These are phyloP conservation scores for Indicator indicator DNA, from an alignment of 2,113 vertebrate species.

Conservation along the genomic window DNA sequence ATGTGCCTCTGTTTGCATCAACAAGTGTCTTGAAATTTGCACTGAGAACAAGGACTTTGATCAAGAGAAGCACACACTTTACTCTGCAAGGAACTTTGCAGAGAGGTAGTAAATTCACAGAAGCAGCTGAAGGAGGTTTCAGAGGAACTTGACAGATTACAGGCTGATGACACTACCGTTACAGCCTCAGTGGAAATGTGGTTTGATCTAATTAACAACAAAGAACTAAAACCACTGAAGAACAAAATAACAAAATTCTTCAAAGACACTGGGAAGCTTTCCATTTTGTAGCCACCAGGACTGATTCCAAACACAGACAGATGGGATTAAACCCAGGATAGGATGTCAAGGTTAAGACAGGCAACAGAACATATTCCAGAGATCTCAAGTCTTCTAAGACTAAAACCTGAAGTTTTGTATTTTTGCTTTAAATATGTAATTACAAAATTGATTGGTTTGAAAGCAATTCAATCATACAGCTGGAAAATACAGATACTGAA, in stretches of 20 bases:
- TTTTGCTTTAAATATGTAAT: not conserved
- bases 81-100: constrained; percentile 60
- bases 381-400: not conserved
- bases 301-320: not conserved
- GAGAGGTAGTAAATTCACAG: constrained; percentile 56
- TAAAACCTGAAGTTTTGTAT: not conserved
- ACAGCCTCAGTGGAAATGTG: constrained; percentile 52
- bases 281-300: constrained; percentile 38
- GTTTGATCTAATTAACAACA: constrained; percentile 71
- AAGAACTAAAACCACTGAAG: constrained; percentile 58
- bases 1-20: not conserved
- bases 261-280: constrained; percentile 49
- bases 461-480: constrained; percentile 1
- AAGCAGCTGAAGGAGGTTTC: constrained; percentile 61
- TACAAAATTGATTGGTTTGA: not conserved
- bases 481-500: constrained; percentile 46
- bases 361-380: not conserved
- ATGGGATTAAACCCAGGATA: constrained; percentile 17
- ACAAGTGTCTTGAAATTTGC: constrained; percentile 52
- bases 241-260: constrained; percentile 67
- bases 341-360: not conserved
- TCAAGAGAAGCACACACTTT: constrained; percentile 54
- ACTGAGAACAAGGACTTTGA: constrained; percentile 53
- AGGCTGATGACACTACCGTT: constrained; percentile 58
- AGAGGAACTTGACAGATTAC: constrained; percentile 63